Percentiles rank a stretch among this genome's conserved stretches.
Conservation (phyloP, 92 coral and sea anemone species). For the Galaxea fascicularis region DNA sequence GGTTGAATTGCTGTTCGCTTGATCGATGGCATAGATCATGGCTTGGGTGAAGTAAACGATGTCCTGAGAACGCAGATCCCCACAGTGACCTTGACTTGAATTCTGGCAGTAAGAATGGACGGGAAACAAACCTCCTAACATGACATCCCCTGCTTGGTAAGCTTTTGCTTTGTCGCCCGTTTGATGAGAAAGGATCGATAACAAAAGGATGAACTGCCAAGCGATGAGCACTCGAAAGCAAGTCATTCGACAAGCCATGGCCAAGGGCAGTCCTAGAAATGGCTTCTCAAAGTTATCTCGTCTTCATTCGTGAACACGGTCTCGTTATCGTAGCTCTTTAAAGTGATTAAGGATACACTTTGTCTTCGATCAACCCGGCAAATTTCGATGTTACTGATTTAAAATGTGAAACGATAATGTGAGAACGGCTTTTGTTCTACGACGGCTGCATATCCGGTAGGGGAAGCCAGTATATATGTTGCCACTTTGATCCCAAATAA, state of each 20-base stretch:
- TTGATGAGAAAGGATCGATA: not conserved
- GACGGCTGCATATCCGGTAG: slow-evolving; percentile 26
- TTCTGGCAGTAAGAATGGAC: slow-evolving; percentile 44
- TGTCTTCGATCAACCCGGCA: too few species aligned
- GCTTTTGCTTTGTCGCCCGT: slow-evolving; percentile 10
- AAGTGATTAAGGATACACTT: not conserved
- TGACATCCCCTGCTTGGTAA: slow-evolving; percentile 49
- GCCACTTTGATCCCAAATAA: slow-evolving; percentile 35
- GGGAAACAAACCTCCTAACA: slow-evolving; percentile 56
- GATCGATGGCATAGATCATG: slow-evolving; percentile 57
- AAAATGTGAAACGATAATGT: too few species aligned
- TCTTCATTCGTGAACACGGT: too few species aligned
- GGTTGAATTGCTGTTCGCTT: slow-evolving; percentile 29
- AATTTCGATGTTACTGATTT: too few species aligned
- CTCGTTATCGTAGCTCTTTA: too few species aligned
- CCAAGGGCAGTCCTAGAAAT: not conserved
- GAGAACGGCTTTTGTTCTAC: slow-evolving; percentile 5
- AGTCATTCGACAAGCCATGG: slow-evolving; percentile 1
- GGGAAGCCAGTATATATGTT: not conserved
- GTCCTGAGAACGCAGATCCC: slow-evolving; percentile 40
- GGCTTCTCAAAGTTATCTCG: too few species aligned
- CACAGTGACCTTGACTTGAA: slow-evolving; percentile 19
- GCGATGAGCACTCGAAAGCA: not conserved
- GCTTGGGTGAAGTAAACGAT: slow-evolving; percentile 49
- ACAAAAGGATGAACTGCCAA: slow-evolving; percentile 16